Evolutionary conservation across 2,113 vertebrate species (phyloP), one percentile per base, ranked within the genome.

Genomic region (Notothenia coriiceps): DNA sequence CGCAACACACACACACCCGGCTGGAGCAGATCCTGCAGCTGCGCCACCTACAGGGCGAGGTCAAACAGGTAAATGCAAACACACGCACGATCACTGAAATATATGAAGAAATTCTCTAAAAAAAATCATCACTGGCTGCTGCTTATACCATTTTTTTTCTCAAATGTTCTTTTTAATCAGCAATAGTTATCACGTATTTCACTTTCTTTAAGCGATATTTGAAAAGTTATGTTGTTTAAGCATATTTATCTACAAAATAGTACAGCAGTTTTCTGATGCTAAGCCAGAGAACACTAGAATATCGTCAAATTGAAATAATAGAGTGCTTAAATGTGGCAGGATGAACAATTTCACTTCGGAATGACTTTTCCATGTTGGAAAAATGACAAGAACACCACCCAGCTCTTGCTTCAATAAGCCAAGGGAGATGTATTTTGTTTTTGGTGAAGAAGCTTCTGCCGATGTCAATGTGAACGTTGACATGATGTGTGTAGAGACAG

Each of bases 21-120:
- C 88, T 99, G 94, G 98, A 99, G 89, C 98, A 99, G 87, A 99
- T 98, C 0, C 97, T 99, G 56, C 98, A 99, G 74, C 94, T 99
- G 18, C 95, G 98, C 1, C 98, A 99, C 85, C 95, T 99, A 57
- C 98, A 99, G 94, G 98, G 98, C 0, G 98, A 99, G 82, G 98
- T 99, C 87, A 99, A 99, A 84, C 98, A 99, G 97, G 98, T 99
- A 88, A 35, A 22, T 22, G 22, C 22, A 35, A 6, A 71, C 97
- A 97, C 91, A 98, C 97, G 2, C 98, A 29, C 29, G 3, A 29
- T 29, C 29, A 29, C 29, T 4, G 29, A 29, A 29, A 29, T 29
- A 29, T 29, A 29, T 29, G 35, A 43, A n/a, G n/a, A n/a, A n/a
- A 1, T 29, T 20, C 18, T 35, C 47, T 4, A 6, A 14, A 4